Percentiles rank a stretch among this genome's conserved stretches.
Conservation (phyloP, 2,797 vertebrate genomes). For the Muscicapa striata region DNA sequence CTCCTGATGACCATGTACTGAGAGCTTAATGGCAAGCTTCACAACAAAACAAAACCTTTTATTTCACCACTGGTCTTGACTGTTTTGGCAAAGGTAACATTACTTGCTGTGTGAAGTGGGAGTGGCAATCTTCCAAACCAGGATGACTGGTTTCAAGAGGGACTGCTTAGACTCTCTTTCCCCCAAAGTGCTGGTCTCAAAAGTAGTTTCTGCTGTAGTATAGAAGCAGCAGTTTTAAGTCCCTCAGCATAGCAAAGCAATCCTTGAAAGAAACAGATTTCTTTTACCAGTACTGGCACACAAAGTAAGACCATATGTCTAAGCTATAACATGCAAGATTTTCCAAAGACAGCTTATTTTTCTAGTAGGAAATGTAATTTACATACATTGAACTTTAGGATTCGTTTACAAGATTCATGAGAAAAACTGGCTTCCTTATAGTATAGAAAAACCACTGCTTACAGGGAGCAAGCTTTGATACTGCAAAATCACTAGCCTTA, state of each 20-base stretch:
- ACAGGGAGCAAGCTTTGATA: background rate
- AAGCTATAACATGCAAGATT: conserved; percentile 38
- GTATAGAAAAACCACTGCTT: background rate
- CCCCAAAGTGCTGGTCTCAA: background rate
- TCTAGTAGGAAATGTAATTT: conserved; percentile 45
- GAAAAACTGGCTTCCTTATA: background rate
- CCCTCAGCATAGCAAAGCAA: background rate
- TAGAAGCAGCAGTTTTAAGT: background rate
- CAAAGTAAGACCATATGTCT: conserved; percentile 42
- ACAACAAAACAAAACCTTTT: background rate
- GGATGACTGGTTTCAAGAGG: background rate
- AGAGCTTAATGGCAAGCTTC: background rate
- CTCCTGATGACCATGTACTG: background rate
- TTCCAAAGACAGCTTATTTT: conserved; percentile 39
- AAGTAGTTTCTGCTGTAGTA: background rate
- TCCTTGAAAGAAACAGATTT: background rate
- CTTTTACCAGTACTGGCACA: conserved; percentile 6
- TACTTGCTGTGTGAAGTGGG: background rate
- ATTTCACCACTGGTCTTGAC: background rate
- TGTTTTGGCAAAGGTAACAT: background rate
- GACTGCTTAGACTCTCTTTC: background rate
- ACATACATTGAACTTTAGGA: conserved; percentile 2
- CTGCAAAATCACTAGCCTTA: background rate
- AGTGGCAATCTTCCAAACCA: background rate
- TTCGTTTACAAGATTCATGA: background rate